phyloP scores from a whole-genome alignment of 2,113 vertebrate species.

The Peucedramus taeniatus region DNA sequence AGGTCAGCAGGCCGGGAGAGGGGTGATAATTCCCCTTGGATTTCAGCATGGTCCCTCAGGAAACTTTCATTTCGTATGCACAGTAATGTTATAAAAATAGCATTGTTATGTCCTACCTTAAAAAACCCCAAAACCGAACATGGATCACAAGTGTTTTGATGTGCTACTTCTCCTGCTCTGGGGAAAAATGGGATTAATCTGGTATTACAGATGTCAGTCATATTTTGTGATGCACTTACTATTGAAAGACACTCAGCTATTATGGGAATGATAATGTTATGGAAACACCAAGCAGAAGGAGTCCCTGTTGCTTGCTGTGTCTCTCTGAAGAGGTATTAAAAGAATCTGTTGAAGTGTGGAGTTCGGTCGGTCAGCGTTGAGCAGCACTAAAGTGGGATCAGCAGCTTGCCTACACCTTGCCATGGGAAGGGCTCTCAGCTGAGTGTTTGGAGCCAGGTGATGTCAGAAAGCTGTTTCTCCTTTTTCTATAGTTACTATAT shows the following conservation, averaged over 20 bases:
- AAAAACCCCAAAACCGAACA: not conserved
- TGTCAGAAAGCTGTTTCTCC: not conserved
- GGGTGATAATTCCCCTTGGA: not conserved
- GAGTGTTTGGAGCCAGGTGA: not conserved
- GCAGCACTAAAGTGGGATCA: not conserved
- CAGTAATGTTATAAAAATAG: not conserved
- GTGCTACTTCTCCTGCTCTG: not conserved
- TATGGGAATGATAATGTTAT: not conserved
- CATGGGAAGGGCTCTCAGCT: not conserved
- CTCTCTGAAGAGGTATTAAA: not conserved
- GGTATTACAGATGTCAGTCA: not conserved
- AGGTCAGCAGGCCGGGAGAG: not conserved
- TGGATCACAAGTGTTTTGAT: not conserved
- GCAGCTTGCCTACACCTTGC: not conserved
- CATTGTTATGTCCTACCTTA: not conserved
- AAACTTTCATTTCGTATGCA: not conserved
- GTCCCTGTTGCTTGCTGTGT: not conserved
- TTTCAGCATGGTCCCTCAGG: not conserved
- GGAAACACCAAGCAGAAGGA: not conserved
- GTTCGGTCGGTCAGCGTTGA: accelerated
- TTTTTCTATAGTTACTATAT: not conserved
- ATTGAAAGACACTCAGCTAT: not conserved
- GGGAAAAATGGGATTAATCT: not conserved
- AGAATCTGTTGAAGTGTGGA: not conserved
- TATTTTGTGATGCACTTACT: not conserved